Evolutionary conservation across 2,888 invertebrate genomes (phyloP), one percentile per base, ranked within the genome.

Genomic region (Agriopis leucophaearia): DNA sequence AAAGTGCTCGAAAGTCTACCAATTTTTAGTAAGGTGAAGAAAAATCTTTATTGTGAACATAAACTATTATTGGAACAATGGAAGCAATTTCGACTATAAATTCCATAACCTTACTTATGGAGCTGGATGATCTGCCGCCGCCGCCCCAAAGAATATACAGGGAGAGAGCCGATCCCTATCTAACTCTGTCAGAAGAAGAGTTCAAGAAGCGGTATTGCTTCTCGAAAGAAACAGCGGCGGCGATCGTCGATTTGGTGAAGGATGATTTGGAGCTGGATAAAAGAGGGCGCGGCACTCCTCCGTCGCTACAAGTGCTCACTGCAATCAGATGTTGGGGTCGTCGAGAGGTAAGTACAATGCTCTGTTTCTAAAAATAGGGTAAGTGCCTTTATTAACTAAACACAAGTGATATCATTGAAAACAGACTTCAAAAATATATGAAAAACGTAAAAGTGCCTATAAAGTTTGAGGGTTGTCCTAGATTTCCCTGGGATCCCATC

Each of bases 261-360:
- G 51, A 51, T 5, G 51, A 51, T 8, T 35, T 51, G n/a, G 35
- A 51, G 15, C 4, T 38, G n/a, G 55, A 55, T 16, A 16, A 16
- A 27, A 42, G 55, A 55, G 55, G 55, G 1, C 15, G 35, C 8
- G 54, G 54, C 0, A 54, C 38, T 38, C 9, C 40, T 9, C 54
- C 54, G 15, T 6, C 12, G 6, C 8, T 54, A 35, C 54, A 54
- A 38, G 38, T 54, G 10, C 38, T 54, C 8, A 16, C 40, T 9
- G 54, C 54, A 16, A 54, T 54, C 13, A 36, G 54, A 12, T 54
- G 54, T 16, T 54, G 54, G 54, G 40, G 55, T 10, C 27, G 55
- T 16, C 42, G 55, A 9, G 42, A 44, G 42, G 55, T 27, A 27
- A 18, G 18, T 55, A 42, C 9, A 47, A 18, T 16, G 27, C 9